phyloP scores from a whole-genome alignment of 1,140 invertebrate species.

The Anastrepha ludens region DNA sequence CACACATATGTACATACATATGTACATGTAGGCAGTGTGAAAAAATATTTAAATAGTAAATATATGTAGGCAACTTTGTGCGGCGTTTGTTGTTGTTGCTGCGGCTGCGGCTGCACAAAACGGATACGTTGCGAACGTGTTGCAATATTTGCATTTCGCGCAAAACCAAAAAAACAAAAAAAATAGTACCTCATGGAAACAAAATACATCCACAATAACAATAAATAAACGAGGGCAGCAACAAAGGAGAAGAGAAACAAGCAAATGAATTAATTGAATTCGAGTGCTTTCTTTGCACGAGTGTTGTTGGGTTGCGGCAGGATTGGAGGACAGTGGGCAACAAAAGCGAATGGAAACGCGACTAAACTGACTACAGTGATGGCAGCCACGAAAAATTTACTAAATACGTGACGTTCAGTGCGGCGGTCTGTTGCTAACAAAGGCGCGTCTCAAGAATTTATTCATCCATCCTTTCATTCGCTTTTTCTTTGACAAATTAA shows the following conservation, averaged over 20 bases:
- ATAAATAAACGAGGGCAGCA: not conserved
- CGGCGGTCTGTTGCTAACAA: not conserved
- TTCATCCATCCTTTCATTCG: slow-evolving; percentile 8
- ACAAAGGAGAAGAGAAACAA: not conserved
- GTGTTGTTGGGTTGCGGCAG: not conserved
- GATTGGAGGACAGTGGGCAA: not conserved
- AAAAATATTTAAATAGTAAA: too few species aligned
- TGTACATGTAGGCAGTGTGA: too few species aligned
- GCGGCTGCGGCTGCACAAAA: not conserved
- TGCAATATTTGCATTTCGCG: slow-evolving; percentile 23
- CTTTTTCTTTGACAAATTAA: too few species aligned
- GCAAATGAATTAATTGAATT: slow-evolving; percentile 11
- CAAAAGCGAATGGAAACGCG: not conserved
- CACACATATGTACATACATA: too few species aligned
- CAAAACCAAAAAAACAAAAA: not conserved
- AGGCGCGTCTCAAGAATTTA: not conserved
- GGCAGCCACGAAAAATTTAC: not conserved
- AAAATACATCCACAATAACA: not conserved
- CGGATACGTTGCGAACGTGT: slow-evolving; percentile 20
- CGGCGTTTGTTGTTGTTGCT: not conserved
- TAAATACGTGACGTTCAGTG: not conserved
- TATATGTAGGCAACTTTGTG: not conserved
- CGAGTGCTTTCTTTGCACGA: not conserved
- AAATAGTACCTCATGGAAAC: not conserved
- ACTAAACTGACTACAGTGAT: not conserved